Evolutionary conservation across 2,888 invertebrate species (phyloP), one percentile per base, ranked within the genome.

Genomic region (Hyles lineata): DNA sequence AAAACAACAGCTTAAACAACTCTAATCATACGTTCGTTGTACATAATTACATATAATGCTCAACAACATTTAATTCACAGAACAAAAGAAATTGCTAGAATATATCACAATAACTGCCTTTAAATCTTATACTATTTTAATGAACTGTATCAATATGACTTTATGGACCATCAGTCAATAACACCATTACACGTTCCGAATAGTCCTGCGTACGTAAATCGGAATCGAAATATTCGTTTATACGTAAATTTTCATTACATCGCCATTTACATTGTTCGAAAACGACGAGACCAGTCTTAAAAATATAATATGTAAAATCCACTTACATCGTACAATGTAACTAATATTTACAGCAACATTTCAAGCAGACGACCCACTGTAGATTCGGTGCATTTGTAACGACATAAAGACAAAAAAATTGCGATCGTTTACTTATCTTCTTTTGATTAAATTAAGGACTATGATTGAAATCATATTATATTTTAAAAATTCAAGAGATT

Each of bases 241-340:
- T 8, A 35, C 9, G 43, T 21, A 32, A 62, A 63, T 19, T 23
- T 50, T 67, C 50, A 67, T 50, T 67, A 17, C 50, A 62, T 70
- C 32, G 63, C 72, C 75, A 82, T 77, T 78, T 71, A 82, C 82
- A 81, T 80, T 81, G 78, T 70, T 76, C 80, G 80, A 81, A 82
- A 75, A 78, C 80, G 77, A 75, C 74, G 77, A 74, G 79, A 67
- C 79, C 79, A 83, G 80, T 84, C 80, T 82, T 84, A 77, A 80
- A 79, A 81, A 78, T 79, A 84, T 77, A 81, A 84, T 77, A 81
- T 78, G 83, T 79, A 85, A 85, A 83, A 78, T 50, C 76, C 72
- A 59, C 75, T 71, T 76, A 76, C 70, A 72, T 71, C 74, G 75
- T 32, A 74, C 74, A 76, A 78, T 77, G 70, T 77, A 79, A 76